Evolutionary conservation across 2,888 invertebrate genomes (phyloP).

Genomic region (Sphaerophoria taeniata): DNA sequence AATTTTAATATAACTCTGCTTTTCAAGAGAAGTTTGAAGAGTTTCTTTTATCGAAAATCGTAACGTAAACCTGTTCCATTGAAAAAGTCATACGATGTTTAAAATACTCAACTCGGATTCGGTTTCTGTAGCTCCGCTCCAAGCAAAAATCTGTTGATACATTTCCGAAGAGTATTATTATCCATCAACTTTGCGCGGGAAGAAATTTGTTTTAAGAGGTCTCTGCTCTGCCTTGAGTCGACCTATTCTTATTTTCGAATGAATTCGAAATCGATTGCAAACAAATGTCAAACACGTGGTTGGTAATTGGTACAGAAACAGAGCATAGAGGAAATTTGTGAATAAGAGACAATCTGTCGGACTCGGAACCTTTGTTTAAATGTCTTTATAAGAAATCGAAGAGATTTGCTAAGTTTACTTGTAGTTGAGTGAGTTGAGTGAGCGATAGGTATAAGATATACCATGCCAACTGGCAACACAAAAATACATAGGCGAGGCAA

Average conservation of each 20-base stretch:
- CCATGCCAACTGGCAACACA: background rate
- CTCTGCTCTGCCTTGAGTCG: background rate
- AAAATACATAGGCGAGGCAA: background rate
- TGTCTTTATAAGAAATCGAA: background rate
- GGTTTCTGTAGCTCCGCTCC: no score
- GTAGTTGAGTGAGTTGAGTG: no score
- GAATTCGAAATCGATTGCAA: slow-evolving; percentile 13
- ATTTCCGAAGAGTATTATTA: background rate
- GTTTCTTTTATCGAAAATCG: background rate
- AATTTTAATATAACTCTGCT: no score
- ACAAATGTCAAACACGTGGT: slow-evolving; percentile 12
- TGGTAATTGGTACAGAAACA: background rate
- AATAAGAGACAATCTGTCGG: background rate
- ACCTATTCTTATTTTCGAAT: slow-evolving; percentile 1
- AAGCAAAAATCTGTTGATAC: background rate
- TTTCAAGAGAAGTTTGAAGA: slow-evolving; percentile 16
- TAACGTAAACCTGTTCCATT: background rate
- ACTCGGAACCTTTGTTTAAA: background rate
- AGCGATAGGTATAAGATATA: no score
- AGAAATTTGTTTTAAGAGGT: background rate
- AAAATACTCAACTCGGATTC: background rate
- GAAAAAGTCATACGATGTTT: slow-evolving; percentile 1
- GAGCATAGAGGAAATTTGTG: slow-evolving; percentile 1
- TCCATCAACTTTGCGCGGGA: background rate
- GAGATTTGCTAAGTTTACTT: background rate